Base-by-base conservation (phyloP, 2,113 vertebrate genomes). In the Paracanthobrama guichenoti region DNA sequence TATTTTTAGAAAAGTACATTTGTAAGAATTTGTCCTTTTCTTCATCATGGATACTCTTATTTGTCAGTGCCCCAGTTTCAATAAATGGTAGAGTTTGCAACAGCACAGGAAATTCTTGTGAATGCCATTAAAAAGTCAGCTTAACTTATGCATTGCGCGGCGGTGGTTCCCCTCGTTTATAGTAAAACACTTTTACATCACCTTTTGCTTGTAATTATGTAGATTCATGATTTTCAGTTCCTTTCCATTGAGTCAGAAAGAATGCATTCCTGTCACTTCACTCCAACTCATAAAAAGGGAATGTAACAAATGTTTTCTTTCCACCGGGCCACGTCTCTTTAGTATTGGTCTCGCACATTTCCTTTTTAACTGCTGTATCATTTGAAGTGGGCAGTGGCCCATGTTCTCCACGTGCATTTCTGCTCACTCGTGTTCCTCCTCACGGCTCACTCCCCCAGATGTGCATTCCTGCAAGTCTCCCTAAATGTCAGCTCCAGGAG, bases 381-480 rank as follows among this genome's bases (percentile, higher is more conserved):
- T 85, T 71, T 73, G 35, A 53, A 46, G 59, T 75, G 53, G 60
- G 53, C 77, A 35, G 64, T 26, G 84, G 67, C 62, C 44, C 28
- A 64, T 82, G 48, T 85, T 69, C 75, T 66, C 55, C 76, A 86
- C 26, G 76, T 82, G 87, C 44, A 71, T 69, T 80, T 59, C 55
- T 57, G 73, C 39, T 74, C 60, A 39, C 79, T 88, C 69, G 53
- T 81, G 74, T 84, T 81, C 57, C 46, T 74, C 39, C n/a, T 79
- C 50, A 46, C 55, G 62, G 67, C 69, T 84, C 77, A 87, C 73
- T 80, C 22, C 60, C 66, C 74, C 87, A 88, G 86, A 89, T 88
- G 87, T 87, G 87, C 85, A 87, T 87, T 88, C 87, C 85, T 89
- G 66, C 71, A 42, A 82, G 77, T 78, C 75, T 89, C 55, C 83